Conservation (phyloP, 2,113 vertebrate genomes). For the Thryonomys swinderianus region DNA sequence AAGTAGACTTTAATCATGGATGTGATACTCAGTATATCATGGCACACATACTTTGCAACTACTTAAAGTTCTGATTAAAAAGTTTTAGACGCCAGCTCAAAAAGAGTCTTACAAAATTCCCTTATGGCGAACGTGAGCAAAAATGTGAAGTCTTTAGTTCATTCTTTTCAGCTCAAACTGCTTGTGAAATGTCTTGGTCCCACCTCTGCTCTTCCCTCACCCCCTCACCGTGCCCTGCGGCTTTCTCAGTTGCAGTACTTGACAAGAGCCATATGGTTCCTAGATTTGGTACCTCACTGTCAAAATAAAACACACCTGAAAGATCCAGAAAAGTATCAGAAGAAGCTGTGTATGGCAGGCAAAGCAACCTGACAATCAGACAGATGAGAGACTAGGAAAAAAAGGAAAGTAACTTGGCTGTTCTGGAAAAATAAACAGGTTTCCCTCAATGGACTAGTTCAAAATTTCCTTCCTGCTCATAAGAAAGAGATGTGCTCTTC, state of each 20-base stretch:
- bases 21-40: conserved; percentile 4
- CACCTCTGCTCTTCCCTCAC: not conserved
- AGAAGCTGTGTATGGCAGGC: not conserved
- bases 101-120: conserved; percentile 32
- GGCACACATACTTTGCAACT: conserved; percentile 36
- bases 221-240: not conserved
- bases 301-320: conserved; percentile 1
- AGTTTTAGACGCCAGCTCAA: conserved; percentile 21
- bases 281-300: not conserved
- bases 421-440: conserved; percentile 14
- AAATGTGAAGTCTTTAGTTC: not conserved
- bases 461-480: not conserved
- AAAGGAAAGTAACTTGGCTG: not conserved
- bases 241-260: not conserved
- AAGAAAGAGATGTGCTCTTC: conserved; percentile 22
- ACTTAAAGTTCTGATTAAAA: conserved; percentile 57
- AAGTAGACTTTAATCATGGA: conserved; percentile 48
- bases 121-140: not conserved
- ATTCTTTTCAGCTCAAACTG: not conserved
- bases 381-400: not conserved
- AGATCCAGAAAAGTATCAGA: not conserved
- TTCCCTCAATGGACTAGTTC: not conserved
- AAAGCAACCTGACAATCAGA: not conserved
- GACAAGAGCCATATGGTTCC: not conserved
- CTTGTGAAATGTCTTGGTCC: not conserved